A percentile compares a stretch with the other conserved stretches of the same genome.
These are phyloP conservation scores for Stenoptilia bipunctidactyla DNA, from an alignment of 2,888 invertebrate genomes.

Conservation along the genomic window DNA sequence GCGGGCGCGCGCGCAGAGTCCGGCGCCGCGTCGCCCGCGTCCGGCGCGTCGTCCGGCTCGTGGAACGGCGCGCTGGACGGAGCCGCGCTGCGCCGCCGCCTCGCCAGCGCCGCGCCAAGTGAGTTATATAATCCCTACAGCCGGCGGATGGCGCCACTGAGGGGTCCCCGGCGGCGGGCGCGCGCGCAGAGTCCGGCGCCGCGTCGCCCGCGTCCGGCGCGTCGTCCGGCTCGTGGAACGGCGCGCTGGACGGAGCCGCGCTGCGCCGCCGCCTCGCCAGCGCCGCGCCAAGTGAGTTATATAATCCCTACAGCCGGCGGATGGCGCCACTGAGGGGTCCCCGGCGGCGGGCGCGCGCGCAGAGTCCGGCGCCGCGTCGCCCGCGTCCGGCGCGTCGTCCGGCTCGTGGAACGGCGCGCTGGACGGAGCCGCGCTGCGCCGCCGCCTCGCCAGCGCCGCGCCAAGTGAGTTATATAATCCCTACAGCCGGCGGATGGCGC, in stretches of 20 bases:
- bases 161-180: slow-evolving; percentile 4
- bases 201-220: slow-evolving; percentile 54
- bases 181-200: slow-evolving; percentile 15
- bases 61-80: slow-evolving; percentile 79
- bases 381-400: slow-evolving; percentile 53
- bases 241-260: slow-evolving; percentile 81
- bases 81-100: slow-evolving; percentile 76
- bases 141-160: slow-evolving; percentile 5
- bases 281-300: no score
- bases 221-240: slow-evolving; percentile 75
- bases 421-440: slow-evolving; percentile 84
- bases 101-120: slow-evolving; percentile 14
- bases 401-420: slow-evolving; percentile 76
- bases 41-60: slow-evolving; percentile 70
- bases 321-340: no score
- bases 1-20: slow-evolving; percentile 8
- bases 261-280: slow-evolving; percentile 61
- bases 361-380: slow-evolving; percentile 27
- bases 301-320: slow-evolving; percentile 3
- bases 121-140: no score
- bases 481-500: slow-evolving; percentile 3
- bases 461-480: no score
- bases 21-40: slow-evolving; percentile 41
- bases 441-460: slow-evolving; percentile 23
- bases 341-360: slow-evolving; percentile 6